phyloP scores from a whole-genome alignment of 35 echinoderm and acorn worm species.

The Ophioderma brevispina region DNA sequence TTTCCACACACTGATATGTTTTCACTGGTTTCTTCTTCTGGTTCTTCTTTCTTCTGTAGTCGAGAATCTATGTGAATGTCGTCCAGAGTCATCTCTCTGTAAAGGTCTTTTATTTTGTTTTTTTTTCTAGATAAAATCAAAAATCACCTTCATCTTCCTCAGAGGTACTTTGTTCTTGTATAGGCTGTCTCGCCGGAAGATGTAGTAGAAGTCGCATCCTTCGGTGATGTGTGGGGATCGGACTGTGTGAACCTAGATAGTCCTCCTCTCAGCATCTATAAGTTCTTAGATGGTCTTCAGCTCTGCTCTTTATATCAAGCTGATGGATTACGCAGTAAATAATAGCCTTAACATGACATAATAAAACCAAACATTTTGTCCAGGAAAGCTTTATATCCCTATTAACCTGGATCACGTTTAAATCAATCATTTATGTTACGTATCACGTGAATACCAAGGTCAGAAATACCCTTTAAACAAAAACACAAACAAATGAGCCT shows the following conservation, averaged over 20 bases:
- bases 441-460: too few species aligned
- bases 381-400: too few species aligned
- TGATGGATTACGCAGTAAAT: too few species aligned
- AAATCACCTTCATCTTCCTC: conserved; percentile 54
- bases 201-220: conserved; percentile 75
- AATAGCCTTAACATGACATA: too few species aligned
- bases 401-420: too few species aligned
- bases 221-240: conserved; percentile 18
- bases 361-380: too few species aligned
- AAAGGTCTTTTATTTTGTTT: conserved; percentile 22
- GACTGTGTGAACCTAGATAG: neutral
- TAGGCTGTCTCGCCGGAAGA: conserved; percentile 85
- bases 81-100: conserved; percentile 47
- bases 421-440: too few species aligned
- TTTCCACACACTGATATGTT: neutral
- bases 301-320: conserved; percentile 87
- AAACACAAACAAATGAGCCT: too few species aligned
- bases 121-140: conserved; percentile 44
- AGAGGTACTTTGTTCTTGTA: conserved; percentile 68
- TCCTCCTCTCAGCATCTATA: conserved; percentile 7
- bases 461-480: too few species aligned
- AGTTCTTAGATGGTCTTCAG: conserved; percentile 67
- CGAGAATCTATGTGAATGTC: conserved; percentile 33
- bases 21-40: neutral
- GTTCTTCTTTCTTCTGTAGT: neutral